Base-by-base conservation (phyloP, 2,113 vertebrate species). In the Cercocebus atys region DNA sequence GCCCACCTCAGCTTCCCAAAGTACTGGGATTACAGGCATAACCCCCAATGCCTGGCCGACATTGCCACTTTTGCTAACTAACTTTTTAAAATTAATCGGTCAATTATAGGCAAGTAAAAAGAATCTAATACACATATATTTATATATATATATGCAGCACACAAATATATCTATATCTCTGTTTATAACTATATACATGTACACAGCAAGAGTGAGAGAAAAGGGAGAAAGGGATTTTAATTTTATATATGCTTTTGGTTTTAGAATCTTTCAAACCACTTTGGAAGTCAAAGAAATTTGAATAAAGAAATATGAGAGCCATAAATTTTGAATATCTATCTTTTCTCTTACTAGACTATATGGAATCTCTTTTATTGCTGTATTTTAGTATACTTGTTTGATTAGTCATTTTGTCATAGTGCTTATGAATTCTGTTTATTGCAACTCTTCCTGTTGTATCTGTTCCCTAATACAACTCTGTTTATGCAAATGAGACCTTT, bases 401-500 rank as follows among this genome's bases (percentile, higher is more conserved):
- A 93, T 85, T 59, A 59, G 47, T 95, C 57, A 78, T 85, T 94
- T 93, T 88, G 86, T 94, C 79, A 82, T 7, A 78, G n/a, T 18
- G 25, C 43, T 85, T 92, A 73, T 59, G 57, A 92, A 68, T 73
- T 32, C 8, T 93, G 35, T 88, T 93, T 86, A 85, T 61, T 76
- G 20, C 38, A 88, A 80, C 52, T 89, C 30, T 61, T 73, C 88
- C 73, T 68, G 17, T 72, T 70, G 52, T 70, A 91, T 59, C 7
- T 40, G 47, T 76, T 85, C 9, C 6, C 35, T 79, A 78, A 85
- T 59, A 73, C 50, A 84, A 52, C 30, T 66, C 16, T 35, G 0
- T n/a, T 94, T 94, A 97, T 97, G 89, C 40, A 97, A 95, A 96
- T 79, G 52, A 95, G 92, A 93, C 66, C 57, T 86, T 96, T 90